Evolutionary conservation across 2,113 vertebrate species (phyloP).

Genomic region (Hydrolagus affinis): DNA sequence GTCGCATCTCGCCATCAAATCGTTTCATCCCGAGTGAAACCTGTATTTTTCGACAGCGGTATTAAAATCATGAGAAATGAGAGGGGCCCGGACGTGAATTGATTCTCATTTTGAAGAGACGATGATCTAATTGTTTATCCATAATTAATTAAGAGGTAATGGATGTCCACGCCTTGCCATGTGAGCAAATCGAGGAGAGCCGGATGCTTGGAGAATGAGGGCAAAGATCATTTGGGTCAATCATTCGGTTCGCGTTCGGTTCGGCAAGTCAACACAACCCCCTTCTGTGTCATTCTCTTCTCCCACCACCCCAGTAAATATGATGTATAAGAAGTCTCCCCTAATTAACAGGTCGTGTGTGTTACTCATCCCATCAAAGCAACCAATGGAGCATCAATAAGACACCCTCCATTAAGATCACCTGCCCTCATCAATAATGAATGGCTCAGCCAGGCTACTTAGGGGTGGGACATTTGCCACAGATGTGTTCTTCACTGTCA

Average conservation of each 20-base stretch:
- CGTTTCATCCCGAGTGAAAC: background rate
- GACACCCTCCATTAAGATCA: background rate
- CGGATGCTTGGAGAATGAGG: background rate
- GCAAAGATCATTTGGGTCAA: background rate
- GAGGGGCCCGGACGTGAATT: background rate
- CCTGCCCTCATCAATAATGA: background rate
- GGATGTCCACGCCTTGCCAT: background rate
- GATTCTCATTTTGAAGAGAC: background rate
- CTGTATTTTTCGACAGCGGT: too few relatives aligned
- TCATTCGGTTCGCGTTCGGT: too few relatives aligned
- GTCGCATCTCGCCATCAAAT: background rate
- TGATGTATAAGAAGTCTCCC: background rate
- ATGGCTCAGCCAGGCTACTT: background rate
- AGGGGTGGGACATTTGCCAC: background rate
- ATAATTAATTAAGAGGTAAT: slow-evolving; percentile 20
- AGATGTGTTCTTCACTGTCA: background rate
- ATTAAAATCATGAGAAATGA: slow-evolving; percentile 12
- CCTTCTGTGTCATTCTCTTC: background rate
- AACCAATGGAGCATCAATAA: background rate
- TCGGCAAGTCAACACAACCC: background rate
- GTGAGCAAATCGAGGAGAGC: background rate
- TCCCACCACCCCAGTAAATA: background rate
- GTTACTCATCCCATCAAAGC: background rate
- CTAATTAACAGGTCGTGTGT: background rate
- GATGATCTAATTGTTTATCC: slow-evolving; percentile 7